Percentiles rank a stretch among this genome's conserved stretches.
phyloP scores from a whole-genome alignment of 2,113 vertebrate species.

The Chroicocephalus ridibundus region DNA sequence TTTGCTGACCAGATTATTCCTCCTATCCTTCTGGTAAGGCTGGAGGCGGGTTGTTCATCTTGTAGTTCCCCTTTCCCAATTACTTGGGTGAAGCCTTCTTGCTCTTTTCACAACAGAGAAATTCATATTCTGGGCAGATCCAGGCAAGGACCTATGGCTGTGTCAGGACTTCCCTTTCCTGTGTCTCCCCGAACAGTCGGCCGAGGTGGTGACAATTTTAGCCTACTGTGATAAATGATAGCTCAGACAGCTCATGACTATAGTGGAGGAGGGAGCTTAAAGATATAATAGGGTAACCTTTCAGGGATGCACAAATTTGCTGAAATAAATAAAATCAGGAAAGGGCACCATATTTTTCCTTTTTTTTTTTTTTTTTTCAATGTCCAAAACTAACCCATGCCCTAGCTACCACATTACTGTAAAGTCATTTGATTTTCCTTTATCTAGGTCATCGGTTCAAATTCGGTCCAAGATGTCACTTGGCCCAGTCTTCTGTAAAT shows the following conservation, averaged over 20 bases:
- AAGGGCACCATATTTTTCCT: not conserved
- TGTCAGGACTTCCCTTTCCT: not conserved
- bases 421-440: not conserved
- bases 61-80: not conserved
- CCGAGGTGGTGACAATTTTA: not conserved
- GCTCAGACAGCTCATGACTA: not conserved
- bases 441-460: not conserved
- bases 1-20: not conserved
- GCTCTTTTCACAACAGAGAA: not conserved
- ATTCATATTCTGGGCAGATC: not conserved
- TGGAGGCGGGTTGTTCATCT: not conserved
- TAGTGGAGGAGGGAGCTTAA: not conserved
- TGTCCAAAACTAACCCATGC: not conserved
- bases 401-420: not conserved
- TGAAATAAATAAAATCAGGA: constrained; percentile 25
- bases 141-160: not conserved
- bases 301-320: not conserved
- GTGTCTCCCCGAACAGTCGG: not conserved
- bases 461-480: not conserved
- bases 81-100: not conserved
- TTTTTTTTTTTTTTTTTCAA: not conserved
- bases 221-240: constrained; percentile 6
- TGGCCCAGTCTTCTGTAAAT: not conserved
- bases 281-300: not conserved
- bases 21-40: not conserved